Conservation (phyloP, 1,140 invertebrate species). For the Brachionus paranguensis region DNA sequence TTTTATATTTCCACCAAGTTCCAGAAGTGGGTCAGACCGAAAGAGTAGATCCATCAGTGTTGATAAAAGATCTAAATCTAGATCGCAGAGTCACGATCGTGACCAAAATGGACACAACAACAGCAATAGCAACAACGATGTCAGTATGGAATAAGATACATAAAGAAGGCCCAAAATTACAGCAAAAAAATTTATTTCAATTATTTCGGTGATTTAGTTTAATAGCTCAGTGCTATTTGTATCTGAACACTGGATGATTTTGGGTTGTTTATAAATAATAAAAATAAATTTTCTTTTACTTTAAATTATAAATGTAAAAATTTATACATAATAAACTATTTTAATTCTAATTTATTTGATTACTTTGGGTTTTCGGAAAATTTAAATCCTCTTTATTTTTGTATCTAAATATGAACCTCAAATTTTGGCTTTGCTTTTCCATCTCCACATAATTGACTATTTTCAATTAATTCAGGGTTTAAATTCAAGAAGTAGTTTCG, state of each 20-base stretch:
- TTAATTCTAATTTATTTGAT: neutral
- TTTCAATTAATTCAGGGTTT: no score
- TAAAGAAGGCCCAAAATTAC: no score
- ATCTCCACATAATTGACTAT: no score
- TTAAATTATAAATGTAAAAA: neutral
- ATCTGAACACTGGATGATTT: neutral
- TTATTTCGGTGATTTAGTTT: neutral
- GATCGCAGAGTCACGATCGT: neutral
- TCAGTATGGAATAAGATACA: neutral
- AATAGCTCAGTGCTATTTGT: neutral
- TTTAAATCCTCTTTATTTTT: neutral
- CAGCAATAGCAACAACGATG: conserved; percentile 2
- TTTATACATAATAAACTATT: neutral
- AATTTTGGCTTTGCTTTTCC: no score
- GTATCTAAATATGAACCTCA: no score
- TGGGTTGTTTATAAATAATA: neutral
- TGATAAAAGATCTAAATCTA: neutral
- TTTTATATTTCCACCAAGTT: neutral
- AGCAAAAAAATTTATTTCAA: no score
- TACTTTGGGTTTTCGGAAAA: neutral
- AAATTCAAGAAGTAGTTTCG: no score
- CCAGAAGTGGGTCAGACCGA: neutral
- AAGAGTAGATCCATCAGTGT: neutral
- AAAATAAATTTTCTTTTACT: neutral
- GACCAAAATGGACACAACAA: neutral